Evolutionary conservation across 2,888 invertebrate genomes (phyloP).

Genomic region (Bellardia pandia): DNA sequence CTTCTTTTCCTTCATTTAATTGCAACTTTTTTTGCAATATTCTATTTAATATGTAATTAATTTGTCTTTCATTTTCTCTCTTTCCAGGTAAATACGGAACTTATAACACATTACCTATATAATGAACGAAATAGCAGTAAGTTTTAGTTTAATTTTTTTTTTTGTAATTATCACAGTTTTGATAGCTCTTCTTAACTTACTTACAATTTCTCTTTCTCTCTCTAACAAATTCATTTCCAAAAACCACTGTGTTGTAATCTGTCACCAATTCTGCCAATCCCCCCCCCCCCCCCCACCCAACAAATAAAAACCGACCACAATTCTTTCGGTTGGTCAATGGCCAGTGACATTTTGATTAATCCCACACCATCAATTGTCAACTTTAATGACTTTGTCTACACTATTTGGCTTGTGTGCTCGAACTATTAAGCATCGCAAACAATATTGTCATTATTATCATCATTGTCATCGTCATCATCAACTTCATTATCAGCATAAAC

Average conservation of each 20-base stretch:
- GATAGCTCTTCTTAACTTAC: neutral
- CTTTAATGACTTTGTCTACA: conserved; percentile 63
- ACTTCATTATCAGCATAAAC: conserved; percentile 15
- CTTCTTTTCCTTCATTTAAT: neutral
- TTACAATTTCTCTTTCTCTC: neutral
- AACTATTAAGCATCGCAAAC: conserved; percentile 14
- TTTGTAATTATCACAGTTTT: conserved; percentile 25
- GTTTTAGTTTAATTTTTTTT: conserved; percentile 30
- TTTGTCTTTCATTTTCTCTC: neutral
- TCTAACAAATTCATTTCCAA: neutral
- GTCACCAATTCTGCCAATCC: too few relatives aligned
- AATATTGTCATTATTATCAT: conserved; percentile 43
- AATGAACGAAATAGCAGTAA: conserved; percentile 22
- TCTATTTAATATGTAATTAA: neutral
- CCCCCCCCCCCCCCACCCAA: neutral
- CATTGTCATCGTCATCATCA: conserved; percentile 18
- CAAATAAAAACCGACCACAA: conserved; percentile 40
- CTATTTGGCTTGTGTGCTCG: conserved; percentile 17
- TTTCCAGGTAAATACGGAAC: conserved; percentile 52
- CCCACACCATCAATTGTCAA: conserved; percentile 66
- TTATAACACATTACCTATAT: neutral
- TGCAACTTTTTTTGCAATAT: neutral
- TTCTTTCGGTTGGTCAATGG: conserved; percentile 59
- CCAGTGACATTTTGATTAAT: conserved; percentile 71
- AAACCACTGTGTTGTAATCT: conserved; percentile 7